A percentile compares a stretch with the other conserved stretches of the same genome.
Evolutionary conservation across 2,888 invertebrate genomes (phyloP).

Genomic region (Caenorhabditis sp.): DNA sequence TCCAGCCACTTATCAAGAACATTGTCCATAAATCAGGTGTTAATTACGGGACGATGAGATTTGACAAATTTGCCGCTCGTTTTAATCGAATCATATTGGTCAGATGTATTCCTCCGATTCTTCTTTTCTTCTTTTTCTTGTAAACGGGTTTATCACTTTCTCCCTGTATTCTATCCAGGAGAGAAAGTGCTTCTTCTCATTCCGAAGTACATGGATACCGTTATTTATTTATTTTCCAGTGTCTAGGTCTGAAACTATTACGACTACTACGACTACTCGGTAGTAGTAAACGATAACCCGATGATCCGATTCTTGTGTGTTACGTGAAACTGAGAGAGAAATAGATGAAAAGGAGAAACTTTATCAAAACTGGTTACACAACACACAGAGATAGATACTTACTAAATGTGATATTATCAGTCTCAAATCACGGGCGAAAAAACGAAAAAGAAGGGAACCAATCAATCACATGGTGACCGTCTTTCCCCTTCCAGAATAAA

Average conservation of each 20-base stretch:
- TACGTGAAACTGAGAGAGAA: constrained; percentile 26
- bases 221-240: constrained; percentile 13
- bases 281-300: constrained; percentile 19
- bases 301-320: constrained; percentile 37
- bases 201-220: constrained; percentile 16
- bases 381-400: constrained; percentile 38
- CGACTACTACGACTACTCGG: too few relatives aligned
- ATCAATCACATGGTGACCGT: constrained; percentile 52
- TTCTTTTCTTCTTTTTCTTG: constrained; percentile 32
- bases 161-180: background rate
- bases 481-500: constrained; percentile 37
- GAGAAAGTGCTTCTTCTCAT: constrained; percentile 4
- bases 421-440: constrained; percentile 43
- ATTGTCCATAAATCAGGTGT: constrained; percentile 60
- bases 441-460: constrained; percentile 12
- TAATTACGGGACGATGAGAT: constrained; percentile 33
- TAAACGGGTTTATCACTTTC: constrained; percentile 55
- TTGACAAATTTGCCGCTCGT: constrained; percentile 53
- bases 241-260: constrained; percentile 7
- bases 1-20: constrained; percentile 32
- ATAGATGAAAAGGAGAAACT: constrained; percentile 36
- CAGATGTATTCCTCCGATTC: constrained; percentile 21
- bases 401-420: constrained; percentile 44
- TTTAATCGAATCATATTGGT: constrained; percentile 60
- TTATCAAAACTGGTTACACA: constrained; percentile 57